These are phyloP conservation scores for Psophia crepitans DNA, from an alignment of 2,113 vertebrate genomes.

Conservation along the genomic window DNA sequence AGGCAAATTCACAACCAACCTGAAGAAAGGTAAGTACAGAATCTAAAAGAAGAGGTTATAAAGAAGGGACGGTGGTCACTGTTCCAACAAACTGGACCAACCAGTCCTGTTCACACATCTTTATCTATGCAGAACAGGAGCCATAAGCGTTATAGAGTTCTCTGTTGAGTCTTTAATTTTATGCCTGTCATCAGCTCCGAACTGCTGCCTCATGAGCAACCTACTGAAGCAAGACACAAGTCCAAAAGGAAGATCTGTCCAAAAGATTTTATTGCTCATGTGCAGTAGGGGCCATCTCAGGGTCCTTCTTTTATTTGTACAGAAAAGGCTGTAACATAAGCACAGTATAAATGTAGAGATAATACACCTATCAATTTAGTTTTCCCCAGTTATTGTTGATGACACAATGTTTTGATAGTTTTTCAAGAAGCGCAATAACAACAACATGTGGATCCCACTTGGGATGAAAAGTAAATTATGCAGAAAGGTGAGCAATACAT, in stretches of 20 bases:
- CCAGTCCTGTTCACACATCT: background rate
- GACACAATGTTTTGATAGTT: background rate
- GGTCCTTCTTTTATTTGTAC: background rate
- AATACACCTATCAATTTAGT: background rate
- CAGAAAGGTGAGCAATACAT: background rate
- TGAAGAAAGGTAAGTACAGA: background rate
- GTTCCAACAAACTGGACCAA: background rate
- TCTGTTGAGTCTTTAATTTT: background rate
- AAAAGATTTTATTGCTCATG: background rate
- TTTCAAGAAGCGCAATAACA: background rate
- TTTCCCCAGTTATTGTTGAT: background rate
- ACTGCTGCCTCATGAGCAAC: background rate
- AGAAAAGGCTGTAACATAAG: background rate
- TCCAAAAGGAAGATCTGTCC: background rate
- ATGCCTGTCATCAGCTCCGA: background rate
- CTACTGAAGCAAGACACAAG: background rate
- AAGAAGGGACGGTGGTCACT: background rate
- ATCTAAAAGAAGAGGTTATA: background rate
- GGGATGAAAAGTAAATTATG: background rate
- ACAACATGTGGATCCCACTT: background rate
- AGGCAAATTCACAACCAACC: background rate
- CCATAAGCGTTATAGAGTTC: background rate
- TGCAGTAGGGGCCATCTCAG: background rate
- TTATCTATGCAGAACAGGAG: background rate
- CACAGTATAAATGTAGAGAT: background rate